Conservation (phyloP, 35 echinoderm and acorn worm genomes). For the Ophiothrix spiculata region DNA sequence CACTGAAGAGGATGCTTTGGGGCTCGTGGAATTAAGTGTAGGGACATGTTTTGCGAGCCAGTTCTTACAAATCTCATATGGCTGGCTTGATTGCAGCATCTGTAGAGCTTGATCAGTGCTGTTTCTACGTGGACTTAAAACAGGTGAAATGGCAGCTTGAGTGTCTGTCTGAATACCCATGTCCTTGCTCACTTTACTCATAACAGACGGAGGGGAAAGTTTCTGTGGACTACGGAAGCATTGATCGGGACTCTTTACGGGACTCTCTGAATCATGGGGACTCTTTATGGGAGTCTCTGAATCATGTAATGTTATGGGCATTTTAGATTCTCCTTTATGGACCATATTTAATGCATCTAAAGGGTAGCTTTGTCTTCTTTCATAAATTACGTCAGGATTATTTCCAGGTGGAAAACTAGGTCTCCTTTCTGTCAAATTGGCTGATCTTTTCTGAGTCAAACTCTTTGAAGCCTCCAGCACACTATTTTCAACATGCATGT, state of each 20-base stretch:
- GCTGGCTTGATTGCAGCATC: not conserved
- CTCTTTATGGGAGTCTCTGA: too few relatives aligned
- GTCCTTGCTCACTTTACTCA: not conserved
- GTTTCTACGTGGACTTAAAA: not conserved
- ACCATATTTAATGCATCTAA: too few relatives aligned
- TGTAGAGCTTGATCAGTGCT: not conserved
- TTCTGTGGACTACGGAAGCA: not conserved
- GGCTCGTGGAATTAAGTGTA: too few relatives aligned
- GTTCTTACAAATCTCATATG: not conserved
- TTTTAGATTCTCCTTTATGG: too few relatives aligned
- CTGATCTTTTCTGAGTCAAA: not conserved
- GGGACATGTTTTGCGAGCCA: not conserved
- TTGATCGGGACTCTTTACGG: not conserved
- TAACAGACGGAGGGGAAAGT: not conserved
- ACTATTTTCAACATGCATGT: too few relatives aligned
- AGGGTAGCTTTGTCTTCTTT: not conserved
- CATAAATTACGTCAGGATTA: not conserved
- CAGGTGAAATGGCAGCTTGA: not conserved
- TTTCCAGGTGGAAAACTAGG: not conserved
- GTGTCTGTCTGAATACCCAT: not conserved
- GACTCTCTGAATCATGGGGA: not conserved
- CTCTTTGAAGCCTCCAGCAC: too few relatives aligned
- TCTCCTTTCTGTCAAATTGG: not conserved
- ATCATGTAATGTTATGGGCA: too few relatives aligned
- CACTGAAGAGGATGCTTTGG: too few relatives aligned